phyloP scores from a whole-genome alignment of 2,888 invertebrate genomes.

The Athalia circularis region DNA sequence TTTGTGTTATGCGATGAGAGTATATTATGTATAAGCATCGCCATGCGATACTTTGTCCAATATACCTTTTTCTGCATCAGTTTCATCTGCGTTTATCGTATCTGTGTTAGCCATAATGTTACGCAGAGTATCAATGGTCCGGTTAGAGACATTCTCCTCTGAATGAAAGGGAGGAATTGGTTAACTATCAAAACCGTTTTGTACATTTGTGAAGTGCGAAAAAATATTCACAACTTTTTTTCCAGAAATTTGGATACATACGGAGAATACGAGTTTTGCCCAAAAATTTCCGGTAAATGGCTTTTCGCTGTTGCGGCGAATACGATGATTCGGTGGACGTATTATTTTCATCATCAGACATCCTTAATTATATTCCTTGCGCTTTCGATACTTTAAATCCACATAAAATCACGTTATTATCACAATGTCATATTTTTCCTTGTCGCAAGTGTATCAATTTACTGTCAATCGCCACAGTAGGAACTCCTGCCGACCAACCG shows the following conservation, averaged over 20 bases:
- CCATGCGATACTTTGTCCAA: not conserved
- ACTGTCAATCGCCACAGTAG: too few relatives aligned
- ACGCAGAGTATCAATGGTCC: constrained; percentile 59
- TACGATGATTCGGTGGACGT: constrained; percentile 11
- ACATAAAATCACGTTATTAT: too few relatives aligned
- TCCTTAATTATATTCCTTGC: too few relatives aligned
- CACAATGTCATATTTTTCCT: too few relatives aligned
- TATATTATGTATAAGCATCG: not conserved
- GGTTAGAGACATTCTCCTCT: constrained; percentile 58
- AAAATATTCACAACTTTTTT: too few relatives aligned
- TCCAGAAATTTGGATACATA: not conserved
- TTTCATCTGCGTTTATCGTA: constrained; percentile 58
- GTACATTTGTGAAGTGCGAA: too few relatives aligned
- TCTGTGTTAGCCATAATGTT: constrained; percentile 63
- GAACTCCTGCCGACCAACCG: too few relatives aligned
- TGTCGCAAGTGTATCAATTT: too few relatives aligned
- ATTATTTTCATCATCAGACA: constrained; percentile 25
- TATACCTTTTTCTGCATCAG: constrained; percentile 64
- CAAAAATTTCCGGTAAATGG: not conserved
- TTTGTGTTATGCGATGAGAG: not conserved
- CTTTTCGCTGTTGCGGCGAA: constrained; percentile 23
- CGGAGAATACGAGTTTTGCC: constrained; percentile 5
- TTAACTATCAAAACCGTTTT: too few relatives aligned
- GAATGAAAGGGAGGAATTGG: constrained; percentile 40
- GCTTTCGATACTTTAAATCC: too few relatives aligned